These are phyloP conservation scores for Hyposoter dolosus DNA, from an alignment of 2,888 invertebrate genomes.

Conservation along the genomic window DNA sequence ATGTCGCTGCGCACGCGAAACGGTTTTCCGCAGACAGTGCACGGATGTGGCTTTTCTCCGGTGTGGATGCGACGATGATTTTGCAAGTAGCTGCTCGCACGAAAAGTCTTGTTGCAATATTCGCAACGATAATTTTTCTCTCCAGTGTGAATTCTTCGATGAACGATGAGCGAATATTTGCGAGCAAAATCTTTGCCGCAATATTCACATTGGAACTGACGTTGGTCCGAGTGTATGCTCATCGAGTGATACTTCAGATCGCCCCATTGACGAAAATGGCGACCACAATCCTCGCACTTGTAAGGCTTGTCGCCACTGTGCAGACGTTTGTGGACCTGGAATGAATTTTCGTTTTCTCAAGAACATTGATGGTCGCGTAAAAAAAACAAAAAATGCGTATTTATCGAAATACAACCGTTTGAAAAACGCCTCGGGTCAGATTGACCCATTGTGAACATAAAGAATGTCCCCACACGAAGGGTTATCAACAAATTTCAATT, in stretches of 20 bases:
- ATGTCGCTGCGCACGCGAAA: conserved; percentile 94
- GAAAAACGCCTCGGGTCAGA: too few relatives aligned
- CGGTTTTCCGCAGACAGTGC: conserved; percentile 91
- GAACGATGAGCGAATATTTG: conserved; percentile 94
- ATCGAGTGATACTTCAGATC: conserved; percentile 94
- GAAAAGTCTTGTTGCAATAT: conserved; percentile 92
- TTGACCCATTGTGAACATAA: too few relatives aligned
- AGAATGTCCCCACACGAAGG: too few relatives aligned
- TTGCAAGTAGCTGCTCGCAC: conserved; percentile 94
- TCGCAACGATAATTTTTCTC: conserved; percentile 95
- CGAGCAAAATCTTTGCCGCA: conserved; percentile 95
- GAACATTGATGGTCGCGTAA: too few relatives aligned
- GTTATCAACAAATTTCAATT: background rate
- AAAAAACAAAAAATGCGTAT: too few relatives aligned
- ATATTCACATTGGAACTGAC: conserved; percentile 94
- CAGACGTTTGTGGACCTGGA: conserved; percentile 90
- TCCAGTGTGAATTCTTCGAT: conserved; percentile 94
- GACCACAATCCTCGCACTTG: conserved; percentile 92
- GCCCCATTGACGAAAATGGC: conserved; percentile 94
- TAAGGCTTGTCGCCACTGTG: conserved; percentile 95
- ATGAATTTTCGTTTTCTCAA: conserved; percentile 31
- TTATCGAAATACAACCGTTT: too few relatives aligned
- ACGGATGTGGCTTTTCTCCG: conserved; percentile 92
- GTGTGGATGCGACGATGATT: conserved; percentile 95
- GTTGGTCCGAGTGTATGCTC: conserved; percentile 92